Conservation (phyloP, 53 echinoderm and acorn worm species). For the Apostichopus leukothele region DNA sequence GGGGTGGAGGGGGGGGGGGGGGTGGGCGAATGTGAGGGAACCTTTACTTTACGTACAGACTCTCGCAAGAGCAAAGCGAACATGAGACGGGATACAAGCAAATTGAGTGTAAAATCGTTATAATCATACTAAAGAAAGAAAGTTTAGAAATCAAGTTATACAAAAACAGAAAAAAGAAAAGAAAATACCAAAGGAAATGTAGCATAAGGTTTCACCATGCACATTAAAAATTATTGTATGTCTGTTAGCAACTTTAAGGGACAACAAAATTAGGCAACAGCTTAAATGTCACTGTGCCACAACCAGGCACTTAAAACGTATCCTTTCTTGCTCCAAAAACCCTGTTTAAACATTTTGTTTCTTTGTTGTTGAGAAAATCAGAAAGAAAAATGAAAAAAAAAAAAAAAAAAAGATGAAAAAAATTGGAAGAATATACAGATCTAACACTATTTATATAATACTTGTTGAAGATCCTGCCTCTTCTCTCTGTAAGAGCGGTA, state of each 20-base stretch:
- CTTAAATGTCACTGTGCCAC: conserved; percentile 27
- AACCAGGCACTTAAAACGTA: conserved; percentile 39
- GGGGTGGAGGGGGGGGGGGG: no score
- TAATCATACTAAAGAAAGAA: neutral
- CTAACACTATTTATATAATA: conserved; percentile 44
- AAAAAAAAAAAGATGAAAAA: conserved; percentile 7
- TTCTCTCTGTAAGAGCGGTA: conserved; percentile 11
- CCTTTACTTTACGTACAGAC: no score
- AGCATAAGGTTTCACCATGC: neutral
- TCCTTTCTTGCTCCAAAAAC: conserved; percentile 30
- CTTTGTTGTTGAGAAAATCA: conserved; percentile 3
- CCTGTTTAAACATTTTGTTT: conserved; percentile 30
- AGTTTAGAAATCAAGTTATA: neutral
- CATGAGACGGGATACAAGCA: no score
- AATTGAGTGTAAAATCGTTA: no score
- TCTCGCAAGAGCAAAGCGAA: no score
- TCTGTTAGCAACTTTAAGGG: neutral
- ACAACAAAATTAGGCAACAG: conserved; percentile 1
- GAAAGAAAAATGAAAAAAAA: neutral
- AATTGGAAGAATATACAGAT: conserved; percentile 41
- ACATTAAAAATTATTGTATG: neutral
- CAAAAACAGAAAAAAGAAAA: no score
- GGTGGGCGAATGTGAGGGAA: no score
- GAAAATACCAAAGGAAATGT: neutral
- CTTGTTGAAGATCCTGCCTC: conserved; percentile 12